Evolutionary conservation across 2,113 vertebrate species (phyloP).

Genomic region (Mixornis gularis): DNA sequence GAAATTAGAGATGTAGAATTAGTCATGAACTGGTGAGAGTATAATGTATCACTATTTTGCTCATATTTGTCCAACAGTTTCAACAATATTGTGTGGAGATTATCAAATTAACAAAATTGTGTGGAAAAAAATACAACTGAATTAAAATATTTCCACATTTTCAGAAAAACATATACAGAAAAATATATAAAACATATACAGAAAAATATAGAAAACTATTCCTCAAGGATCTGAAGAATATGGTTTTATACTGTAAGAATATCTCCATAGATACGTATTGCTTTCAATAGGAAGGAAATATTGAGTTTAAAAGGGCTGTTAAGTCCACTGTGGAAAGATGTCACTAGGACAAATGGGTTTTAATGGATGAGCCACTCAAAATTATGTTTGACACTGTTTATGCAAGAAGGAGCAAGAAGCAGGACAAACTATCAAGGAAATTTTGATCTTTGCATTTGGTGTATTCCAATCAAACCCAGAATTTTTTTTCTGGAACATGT

Average conservation of each 20-base stretch:
- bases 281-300: background rate
- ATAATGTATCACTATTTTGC: background rate
- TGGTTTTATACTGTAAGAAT: background rate
- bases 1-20: background rate
- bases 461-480: background rate
- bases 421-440: background rate
- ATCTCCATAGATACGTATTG: background rate
- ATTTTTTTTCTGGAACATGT: background rate
- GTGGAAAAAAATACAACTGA: background rate
- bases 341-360: background rate
- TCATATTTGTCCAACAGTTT: background rate
- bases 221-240: background rate
- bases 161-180: background rate
- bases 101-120: background rate
- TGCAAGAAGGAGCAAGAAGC: background rate
- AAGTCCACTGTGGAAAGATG: background rate
- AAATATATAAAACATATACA: background rate
- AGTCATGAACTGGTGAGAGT: background rate
- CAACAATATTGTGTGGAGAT: background rate
- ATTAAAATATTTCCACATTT: background rate
- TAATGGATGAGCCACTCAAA: background rate
- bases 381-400: background rate
- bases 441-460: background rate
- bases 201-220: background rate
- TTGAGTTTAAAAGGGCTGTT: background rate